Evolutionary conservation across 2,113 vertebrate species (phyloP).

Genomic region (Origma solitaria): DNA sequence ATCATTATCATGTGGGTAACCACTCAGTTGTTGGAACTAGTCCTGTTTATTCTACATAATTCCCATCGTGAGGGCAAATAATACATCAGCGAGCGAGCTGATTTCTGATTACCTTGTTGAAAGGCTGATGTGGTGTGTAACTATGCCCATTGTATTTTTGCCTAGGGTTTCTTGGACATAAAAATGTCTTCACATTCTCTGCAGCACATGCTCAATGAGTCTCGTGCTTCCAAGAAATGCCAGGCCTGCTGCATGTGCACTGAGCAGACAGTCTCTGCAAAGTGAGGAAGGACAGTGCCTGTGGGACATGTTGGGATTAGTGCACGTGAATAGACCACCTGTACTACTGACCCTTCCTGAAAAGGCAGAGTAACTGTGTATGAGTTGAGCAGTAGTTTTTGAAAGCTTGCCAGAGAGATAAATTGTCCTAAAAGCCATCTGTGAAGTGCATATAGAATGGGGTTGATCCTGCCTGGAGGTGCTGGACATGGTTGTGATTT

Average conservation of each 20-base stretch:
- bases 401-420: not conserved
- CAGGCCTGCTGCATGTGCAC: not conserved
- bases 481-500: not conserved
- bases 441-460: not conserved
- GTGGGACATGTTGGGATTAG: not conserved
- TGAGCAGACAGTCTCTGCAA: not conserved
- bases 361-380: not conserved
- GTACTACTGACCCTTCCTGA: not conserved
- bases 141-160: slow-evolving; percentile 1
- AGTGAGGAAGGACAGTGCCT: not conserved
- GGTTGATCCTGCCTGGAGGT: not conserved
- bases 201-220: not conserved
- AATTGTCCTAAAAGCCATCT: not conserved
- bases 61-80: not conserved
- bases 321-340: not conserved
- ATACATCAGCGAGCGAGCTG: not conserved
- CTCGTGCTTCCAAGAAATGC: not conserved
- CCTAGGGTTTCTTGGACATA: slow-evolving; percentile 15
- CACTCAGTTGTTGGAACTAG: slow-evolving; percentile 1
- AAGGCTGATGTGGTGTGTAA: not conserved
- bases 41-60: slow-evolving; percentile 10
- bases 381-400: not conserved
- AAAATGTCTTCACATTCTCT: not conserved
- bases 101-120: slow-evolving; percentile 4
- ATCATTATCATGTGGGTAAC: not conserved